These are phyloP conservation scores for Battus philenor DNA, from an alignment of 1,140 invertebrate species.

Conservation along the genomic window DNA sequence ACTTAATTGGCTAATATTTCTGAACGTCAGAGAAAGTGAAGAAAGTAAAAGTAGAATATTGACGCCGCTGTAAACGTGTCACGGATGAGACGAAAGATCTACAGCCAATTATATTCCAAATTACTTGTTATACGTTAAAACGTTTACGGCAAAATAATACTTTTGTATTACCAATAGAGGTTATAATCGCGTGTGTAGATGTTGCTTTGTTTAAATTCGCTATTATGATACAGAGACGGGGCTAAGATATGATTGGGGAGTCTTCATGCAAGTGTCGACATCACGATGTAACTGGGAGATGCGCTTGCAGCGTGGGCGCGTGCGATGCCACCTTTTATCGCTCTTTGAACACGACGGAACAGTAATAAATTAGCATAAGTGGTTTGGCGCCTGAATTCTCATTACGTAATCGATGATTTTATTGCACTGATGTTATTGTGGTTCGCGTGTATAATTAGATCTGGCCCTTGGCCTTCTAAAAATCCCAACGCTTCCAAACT, in stretches of 20 bases:
- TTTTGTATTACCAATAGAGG: background rate
- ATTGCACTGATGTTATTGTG: background rate
- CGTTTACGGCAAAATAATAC: background rate
- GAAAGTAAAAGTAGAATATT: slow-evolving; percentile 16
- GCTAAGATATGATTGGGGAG: background rate
- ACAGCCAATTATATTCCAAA: slow-evolving; percentile 12
- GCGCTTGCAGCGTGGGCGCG: background rate
- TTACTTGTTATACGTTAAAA: slow-evolving; percentile 1
- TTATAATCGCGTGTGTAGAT: background rate
- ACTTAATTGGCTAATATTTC: slow-evolving; percentile 16
- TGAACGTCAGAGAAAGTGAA: slow-evolving; percentile 13
- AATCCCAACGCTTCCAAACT: too few relatives aligned
- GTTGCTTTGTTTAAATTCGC: background rate
- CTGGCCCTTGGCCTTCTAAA: background rate
- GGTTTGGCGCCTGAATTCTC: background rate
- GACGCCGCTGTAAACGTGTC: slow-evolving; percentile 5
- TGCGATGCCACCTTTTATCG: background rate
- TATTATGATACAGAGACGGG: background rate
- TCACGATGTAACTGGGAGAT: background rate
- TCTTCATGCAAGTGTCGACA: background rate
- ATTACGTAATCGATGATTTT: slow-evolving; percentile 3
- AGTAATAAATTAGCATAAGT: slow-evolving; percentile 13
- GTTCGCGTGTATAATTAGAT: background rate
- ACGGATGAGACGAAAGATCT: slow-evolving; percentile 11
- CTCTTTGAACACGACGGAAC: slow-evolving; percentile 2